Evolutionary conservation across 1,140 invertebrate genomes (phyloP), one percentile per base, ranked within the genome.

Genomic region (Drosophila elegans): DNA sequence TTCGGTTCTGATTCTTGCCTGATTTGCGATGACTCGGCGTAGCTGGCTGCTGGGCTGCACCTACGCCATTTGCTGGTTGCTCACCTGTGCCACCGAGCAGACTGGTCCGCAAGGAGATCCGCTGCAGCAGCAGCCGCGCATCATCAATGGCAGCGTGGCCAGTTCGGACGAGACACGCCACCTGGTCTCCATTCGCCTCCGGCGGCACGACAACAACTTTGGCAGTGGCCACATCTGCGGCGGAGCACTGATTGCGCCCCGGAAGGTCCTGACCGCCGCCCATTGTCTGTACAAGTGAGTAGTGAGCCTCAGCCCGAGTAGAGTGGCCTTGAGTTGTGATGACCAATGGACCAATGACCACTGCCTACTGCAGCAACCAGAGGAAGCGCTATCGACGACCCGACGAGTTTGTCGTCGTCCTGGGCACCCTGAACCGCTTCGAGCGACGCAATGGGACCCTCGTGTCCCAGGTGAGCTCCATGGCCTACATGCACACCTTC

Each of bases 221-320:
- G 91, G 91, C 3, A 91, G 51, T 27, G 91, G 91, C 3, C 91
- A 92, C 60, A 91, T 92, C 7, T 93, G 93, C 49, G 93, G 93
- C 1, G 93, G 93, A 2, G 74, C 91, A 0, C 53, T 93, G 2
- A 93, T 93, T 27, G 88, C 80, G 3, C 69, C 84, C 6, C 82
- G 84, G 21, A 93, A 91, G 64, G 81, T 93, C 3, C 59, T 93
- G 2, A 93, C 93, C 27, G 94, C 94, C 7, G 92, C 93, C 51
- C 91, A 94, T 62, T 94, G 94, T 34, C 88, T 94, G 16, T 92
- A 84, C 74, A 84, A 92, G 91, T 92, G 46, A 91, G 84, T 90
- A 38, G 0, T 27, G 5, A 13, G 10, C n/a, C 27, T 27, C 3
- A 13, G 10, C n/a, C 27, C n/a, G 21, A n/a, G 1, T 16, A 10